Percentiles rank a stretch among this genome's conserved stretches.
Conservation (phyloP, 2,113 vertebrate species). For the Colinus virginianus region DNA sequence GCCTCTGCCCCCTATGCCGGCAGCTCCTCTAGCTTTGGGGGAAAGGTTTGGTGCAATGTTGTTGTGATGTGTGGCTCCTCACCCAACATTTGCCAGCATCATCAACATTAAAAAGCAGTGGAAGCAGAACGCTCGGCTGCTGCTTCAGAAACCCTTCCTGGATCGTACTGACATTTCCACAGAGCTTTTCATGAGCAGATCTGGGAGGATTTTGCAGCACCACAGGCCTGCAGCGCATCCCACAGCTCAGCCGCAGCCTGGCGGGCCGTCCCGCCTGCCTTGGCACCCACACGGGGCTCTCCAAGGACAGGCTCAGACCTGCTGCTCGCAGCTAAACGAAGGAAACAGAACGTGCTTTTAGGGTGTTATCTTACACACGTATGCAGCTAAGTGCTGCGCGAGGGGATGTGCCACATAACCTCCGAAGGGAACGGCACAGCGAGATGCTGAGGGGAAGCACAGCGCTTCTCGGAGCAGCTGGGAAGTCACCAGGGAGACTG, state of each 20-base stretch:
- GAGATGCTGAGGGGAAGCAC: neutral
- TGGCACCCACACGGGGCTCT: neutral
- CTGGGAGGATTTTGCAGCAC: neutral
- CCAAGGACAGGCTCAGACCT: neutral
- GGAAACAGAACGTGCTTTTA: neutral
- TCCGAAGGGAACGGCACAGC: neutral
- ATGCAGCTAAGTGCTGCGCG: neutral
- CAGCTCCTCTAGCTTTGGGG: neutral
- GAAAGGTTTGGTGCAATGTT: neutral
- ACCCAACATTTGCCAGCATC: neutral
- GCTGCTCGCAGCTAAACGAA: neutral
- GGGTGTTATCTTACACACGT: fast-evolving
- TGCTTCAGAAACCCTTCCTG: slow-evolving; percentile 22
- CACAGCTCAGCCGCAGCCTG: neutral
- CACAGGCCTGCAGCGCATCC: neutral
- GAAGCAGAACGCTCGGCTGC: neutral
- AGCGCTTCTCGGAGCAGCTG: neutral
- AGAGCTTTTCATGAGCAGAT: slow-evolving; percentile 1
- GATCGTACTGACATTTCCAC: neutral
- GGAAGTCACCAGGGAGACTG: neutral
- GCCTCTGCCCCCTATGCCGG: no score
- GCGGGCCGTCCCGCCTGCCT: neutral
- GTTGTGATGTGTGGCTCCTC: neutral
- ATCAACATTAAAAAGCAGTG: neutral
- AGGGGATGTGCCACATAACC: neutral